Evolutionary conservation across 2,113 vertebrate species (phyloP), one percentile per base, ranked within the genome.

Genomic region (Eonycteris spelaea): DNA sequence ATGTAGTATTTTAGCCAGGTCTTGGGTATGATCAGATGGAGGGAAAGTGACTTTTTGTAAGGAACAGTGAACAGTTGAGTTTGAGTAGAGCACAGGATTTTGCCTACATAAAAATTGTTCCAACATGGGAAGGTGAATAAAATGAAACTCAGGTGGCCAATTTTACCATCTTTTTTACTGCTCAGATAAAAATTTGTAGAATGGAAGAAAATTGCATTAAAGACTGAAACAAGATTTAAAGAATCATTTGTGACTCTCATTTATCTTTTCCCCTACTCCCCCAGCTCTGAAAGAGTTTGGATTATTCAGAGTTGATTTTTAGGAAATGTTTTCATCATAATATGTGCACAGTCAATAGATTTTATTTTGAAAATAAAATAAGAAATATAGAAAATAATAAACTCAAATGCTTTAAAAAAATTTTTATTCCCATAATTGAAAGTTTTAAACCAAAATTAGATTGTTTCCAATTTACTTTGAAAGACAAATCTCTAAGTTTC

Each of bases 281-380:
- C n/a, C 12, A 84, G 74, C 77, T 71, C 3, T 59, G 48, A 16
- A 85, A 84, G 70, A 90, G 48, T 86, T 80, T 93, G 43, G 74
- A 90, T 95, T 92, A 79, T 86, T 57, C 77, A 94, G 85, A 75
- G 45, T 38, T 87, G 82, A 90, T 45, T 92, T 95, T 92, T 95
- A 55, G 30, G 93, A 97, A 93, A 75, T 87, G 75, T 95, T 97
- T 96, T 53, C 35, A 87, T 80, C 59, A 38, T 91, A 77, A 61
- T 73, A 61, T 85, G 45, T 96, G 21, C 61, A 74, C 59, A 75
- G 79, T 63, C 79, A 89, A 79, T 87, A 74, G 68, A 77, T 91
- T 96, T 97, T 95, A 78, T 96, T 97, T 97, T 96, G 90, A 95
- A 95, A 95, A 96, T 96, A 90, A 97, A 91, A 83, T 24, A 94